Evolutionary conservation across 2,113 vertebrate genomes (phyloP).

Genomic region (Glareola pratincola): DNA sequence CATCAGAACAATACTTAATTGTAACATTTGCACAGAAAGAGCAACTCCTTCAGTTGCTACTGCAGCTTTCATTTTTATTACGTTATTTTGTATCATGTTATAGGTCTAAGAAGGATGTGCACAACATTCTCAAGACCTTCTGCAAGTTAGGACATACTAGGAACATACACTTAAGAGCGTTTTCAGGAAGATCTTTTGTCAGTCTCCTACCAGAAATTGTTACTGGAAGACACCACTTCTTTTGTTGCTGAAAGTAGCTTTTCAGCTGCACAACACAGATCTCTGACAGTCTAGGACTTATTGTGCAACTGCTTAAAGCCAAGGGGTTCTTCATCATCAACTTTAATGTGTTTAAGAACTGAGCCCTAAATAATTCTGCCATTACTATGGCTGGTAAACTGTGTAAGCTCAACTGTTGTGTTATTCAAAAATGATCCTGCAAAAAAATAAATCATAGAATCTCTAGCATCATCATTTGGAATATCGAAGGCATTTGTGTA

Average conservation of each 20-base stretch:
- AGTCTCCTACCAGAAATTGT: not conserved
- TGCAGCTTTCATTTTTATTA: conserved; percentile 26
- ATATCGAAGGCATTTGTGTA: not conserved
- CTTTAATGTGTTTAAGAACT: not conserved
- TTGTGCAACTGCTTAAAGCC: not conserved
- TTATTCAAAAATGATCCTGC: not conserved
- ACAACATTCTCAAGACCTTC: not conserved
- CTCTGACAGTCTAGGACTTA: not conserved
- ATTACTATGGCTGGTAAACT: not conserved
- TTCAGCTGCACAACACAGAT: not conserved
- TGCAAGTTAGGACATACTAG: conserved; percentile 25
- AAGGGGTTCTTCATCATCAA: conserved; percentile 23
- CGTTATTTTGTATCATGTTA: conserved; percentile 40
- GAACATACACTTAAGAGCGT: not conserved
- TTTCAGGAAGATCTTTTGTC: conserved; percentile 29
- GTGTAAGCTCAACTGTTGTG: not conserved
- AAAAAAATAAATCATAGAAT: not conserved
- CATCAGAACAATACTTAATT: not conserved
- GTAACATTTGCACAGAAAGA: not conserved
- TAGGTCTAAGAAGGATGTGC: conserved; percentile 11
- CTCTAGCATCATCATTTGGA: not conserved
- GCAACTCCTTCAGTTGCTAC: conserved; percentile 24
- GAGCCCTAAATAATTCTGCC: conserved; percentile 9
- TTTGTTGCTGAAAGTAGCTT: not conserved
- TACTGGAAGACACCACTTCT: conserved; percentile 19